Percentiles rank a stretch among this genome's conserved stretches.
phyloP scores from a whole-genome alignment of 2,113 vertebrate genomes.

The Guaruba guarouba region DNA sequence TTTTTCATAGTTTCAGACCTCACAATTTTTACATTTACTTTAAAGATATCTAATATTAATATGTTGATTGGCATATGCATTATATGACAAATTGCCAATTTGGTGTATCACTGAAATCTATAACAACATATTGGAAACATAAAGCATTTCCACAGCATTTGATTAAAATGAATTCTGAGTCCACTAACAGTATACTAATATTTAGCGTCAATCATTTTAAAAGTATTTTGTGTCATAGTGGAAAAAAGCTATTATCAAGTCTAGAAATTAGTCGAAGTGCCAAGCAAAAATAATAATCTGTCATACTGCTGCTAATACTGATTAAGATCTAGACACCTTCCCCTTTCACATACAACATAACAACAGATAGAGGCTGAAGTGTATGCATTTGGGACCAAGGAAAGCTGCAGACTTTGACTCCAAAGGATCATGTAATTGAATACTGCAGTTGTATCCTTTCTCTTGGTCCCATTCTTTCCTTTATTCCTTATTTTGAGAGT shows the following conservation, averaged over 20 bases:
- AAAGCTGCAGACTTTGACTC: background rate
- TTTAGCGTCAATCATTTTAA: conserved; percentile 76
- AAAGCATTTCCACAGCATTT: conserved; percentile 57
- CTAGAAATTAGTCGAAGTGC: conserved; percentile 62
- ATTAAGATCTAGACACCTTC: conserved; percentile 52
- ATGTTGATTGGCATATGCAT: background rate
- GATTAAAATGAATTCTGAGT: conserved; percentile 77
- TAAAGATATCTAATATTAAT: conserved; percentile 11
- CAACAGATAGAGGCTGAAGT: background rate
- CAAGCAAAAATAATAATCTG: conserved; percentile 65
- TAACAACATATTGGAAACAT: conserved; percentile 37
- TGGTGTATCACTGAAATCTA: conserved; percentile 18
- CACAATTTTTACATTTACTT: background rate
- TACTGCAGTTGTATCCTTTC: background rate
- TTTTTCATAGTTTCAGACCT: background rate
- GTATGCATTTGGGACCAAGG: background rate
- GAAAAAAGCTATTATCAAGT: conserved; percentile 70
- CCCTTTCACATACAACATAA: conserved; percentile 14
- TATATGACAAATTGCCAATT: conserved; percentile 27
- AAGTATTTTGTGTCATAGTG: conserved; percentile 60
- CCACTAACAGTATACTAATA: conserved; percentile 69
- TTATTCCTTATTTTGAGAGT: background rate
- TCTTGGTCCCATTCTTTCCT: background rate
- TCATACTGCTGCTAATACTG: conserved; percentile 68
- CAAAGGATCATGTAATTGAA: background rate